Percentiles rank a stretch among this genome's conserved stretches.
Conservation (phyloP, 2,888 invertebrate species). For the Saturnia japonica region DNA sequence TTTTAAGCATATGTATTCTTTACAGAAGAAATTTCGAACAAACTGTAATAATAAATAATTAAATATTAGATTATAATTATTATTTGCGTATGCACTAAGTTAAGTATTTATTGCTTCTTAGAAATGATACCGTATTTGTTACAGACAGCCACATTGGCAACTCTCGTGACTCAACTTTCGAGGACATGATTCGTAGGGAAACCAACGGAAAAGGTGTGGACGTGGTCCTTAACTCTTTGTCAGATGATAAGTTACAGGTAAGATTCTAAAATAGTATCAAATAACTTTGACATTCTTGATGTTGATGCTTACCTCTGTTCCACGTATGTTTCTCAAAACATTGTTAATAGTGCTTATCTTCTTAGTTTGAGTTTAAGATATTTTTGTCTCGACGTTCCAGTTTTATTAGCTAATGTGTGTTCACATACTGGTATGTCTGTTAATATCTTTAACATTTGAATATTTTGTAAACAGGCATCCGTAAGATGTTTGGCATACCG, state of each 20-base stretch:
- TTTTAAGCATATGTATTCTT: too few species aligned
- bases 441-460: not conserved
- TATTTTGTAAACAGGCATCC: conserved; percentile 60
- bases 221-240: conserved; percentile 93
- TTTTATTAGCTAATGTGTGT: not conserved
- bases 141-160: conserved; percentile 89
- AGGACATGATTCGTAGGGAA: conserved; percentile 89
- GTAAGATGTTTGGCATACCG: conserved; percentile 78
- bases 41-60: too few species aligned
- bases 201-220: conserved; percentile 95
- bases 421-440: not conserved
- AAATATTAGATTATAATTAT: not conserved
- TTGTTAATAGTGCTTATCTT: too few species aligned
- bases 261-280: conserved; percentile 17
- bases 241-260: conserved; percentile 93
- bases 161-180: conserved; percentile 93
- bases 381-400: not conserved
- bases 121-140: conserved; percentile 14
- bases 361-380: not conserved
- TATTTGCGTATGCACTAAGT: not conserved
- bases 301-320: not conserved
- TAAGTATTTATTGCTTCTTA: not conserved
- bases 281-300: not conserved
- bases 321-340: not conserved
- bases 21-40: too few species aligned